Percentiles rank a stretch among this genome's conserved stretches.
These are phyloP conservation scores for Megalopta genalis DNA, from an alignment of 1,140 invertebrate species.

Conservation along the genomic window DNA sequence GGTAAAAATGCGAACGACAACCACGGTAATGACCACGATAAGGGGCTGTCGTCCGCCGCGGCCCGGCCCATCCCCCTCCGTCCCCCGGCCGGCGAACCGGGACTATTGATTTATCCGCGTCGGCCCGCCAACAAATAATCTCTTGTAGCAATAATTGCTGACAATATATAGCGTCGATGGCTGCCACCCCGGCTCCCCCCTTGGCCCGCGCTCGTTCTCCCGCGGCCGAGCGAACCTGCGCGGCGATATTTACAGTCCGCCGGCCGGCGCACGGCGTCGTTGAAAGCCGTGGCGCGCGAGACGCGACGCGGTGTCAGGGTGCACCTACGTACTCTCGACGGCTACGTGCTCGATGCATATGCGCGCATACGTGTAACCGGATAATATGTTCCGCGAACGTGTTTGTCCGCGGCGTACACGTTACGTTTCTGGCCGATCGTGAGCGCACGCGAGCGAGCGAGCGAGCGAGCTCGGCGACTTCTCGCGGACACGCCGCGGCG, in stretches of 20 bases:
- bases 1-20: constrained; percentile 13
- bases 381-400: constrained; percentile 59
- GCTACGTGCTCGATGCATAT: constrained; percentile 5
- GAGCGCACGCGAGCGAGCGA: neutral
- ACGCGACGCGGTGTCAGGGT: neutral
- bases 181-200: neutral
- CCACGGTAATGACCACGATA: constrained; percentile 42
- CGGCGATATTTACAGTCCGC: constrained; percentile 47
- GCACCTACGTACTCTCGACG: too few species aligned
- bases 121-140: constrained; percentile 57
- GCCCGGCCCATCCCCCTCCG: constrained; percentile 17
- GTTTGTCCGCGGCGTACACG: constrained; percentile 16
- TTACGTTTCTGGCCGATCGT: constrained; percentile 10
- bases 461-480: too few species aligned
- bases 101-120: constrained; percentile 59
- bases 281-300: constrained; percentile 25
- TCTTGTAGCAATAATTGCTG: constrained; percentile 64
- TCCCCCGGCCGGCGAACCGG: constrained; percentile 9
- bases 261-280: constrained; percentile 4
- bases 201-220: too few species aligned
- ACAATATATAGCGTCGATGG: constrained; percentile 55
- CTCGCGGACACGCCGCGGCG: too few species aligned
- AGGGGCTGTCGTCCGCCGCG: constrained; percentile 18
- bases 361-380: constrained; percentile 49
- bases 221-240: constrained; percentile 9